Evolutionary conservation across 2,888 invertebrate species (phyloP).

Genomic region (Dryococelus australis): DNA sequence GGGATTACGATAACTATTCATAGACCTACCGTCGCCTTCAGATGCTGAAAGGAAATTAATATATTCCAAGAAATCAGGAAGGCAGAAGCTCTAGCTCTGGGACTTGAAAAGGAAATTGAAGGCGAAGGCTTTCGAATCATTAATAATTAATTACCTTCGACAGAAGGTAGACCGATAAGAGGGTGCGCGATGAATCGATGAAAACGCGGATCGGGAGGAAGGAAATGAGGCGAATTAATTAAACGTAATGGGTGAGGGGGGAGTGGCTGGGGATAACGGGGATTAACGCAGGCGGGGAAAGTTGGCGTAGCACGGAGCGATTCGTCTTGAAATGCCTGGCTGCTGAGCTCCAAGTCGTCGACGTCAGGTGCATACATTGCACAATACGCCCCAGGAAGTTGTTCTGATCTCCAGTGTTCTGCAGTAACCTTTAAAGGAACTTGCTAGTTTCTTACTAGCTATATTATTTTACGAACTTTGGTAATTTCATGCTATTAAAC

Average conservation of each 20-base stretch:
- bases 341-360: background rate
- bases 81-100: too few relatives aligned
- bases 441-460: too few relatives aligned
- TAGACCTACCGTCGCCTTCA: too few relatives aligned
- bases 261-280: background rate
- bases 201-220: background rate
- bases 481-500: too few relatives aligned
- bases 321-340: background rate
- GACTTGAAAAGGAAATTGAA: background rate
- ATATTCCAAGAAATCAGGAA: too few relatives aligned
- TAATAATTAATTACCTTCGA: slow-evolving; percentile 6
- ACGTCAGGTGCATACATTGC: too few relatives aligned
- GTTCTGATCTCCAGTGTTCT: too few relatives aligned
- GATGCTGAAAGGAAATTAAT: too few relatives aligned
- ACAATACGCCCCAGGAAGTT: too few relatives aligned
- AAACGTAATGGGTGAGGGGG: background rate
- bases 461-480: too few relatives aligned
- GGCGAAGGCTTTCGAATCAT: slow-evolving; percentile 8
- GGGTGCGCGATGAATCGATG: background rate
- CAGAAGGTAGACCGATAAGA: background rate
- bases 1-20: too few relatives aligned
- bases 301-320: background rate
- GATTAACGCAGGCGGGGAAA: background rate
- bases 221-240: slow-evolving; percentile 16
- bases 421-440: too few relatives aligned